Base-by-base conservation (phyloP, 2,888 invertebrate genomes). In the Rhingia campestris region DNA sequence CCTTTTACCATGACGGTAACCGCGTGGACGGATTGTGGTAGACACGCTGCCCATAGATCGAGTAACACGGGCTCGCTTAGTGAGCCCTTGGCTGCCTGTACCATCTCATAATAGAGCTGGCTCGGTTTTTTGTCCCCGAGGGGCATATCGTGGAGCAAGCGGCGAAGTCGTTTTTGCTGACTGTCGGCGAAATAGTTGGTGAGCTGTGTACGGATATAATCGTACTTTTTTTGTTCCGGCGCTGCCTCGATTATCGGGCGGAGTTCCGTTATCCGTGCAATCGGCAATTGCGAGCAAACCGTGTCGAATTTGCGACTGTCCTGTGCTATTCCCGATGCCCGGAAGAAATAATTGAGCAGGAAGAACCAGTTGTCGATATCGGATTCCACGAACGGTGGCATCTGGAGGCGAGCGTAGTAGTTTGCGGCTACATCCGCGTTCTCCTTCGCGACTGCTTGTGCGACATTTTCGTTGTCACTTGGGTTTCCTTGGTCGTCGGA, bases 71-170 rank as follows among this genome's bases (percentile, higher is more conserved):
- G 35, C 43, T 64, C 73, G n/a, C 73, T 64, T 5, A 64, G 5
- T 2, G 56, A 45, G 35, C 73, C 63, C 5, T 73, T 54, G 4
- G 37, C 37, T 1, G 56, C 56, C 32, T 64, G 63, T 3, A 63
- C 56, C 73, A 56, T 73, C 22, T 56, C 63, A 7, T 56, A 56
- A 9, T 47, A 73, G 32, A 72, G 41, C 33, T 72, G 61, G 12
- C 51, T 72, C 14, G 59, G 72, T 37, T 72, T 61, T 7, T 51
- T 72, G 32, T 72, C 53, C n/a, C 61, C 72, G 2, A 22, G 22
- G 22, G 22, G 22, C 22, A 22, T 22, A 22, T 22, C 22, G 6
- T 45, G 59, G 2, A 56, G 56, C 14, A 39, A 6, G 12, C n/a
- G n/a, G n/a, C n/a, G n/a, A n/a, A n/a, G n/a, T n/a, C n/a, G n/a